Conservation (phyloP, 2,888 invertebrate species). For the Chaetogeoica ovagalla region DNA sequence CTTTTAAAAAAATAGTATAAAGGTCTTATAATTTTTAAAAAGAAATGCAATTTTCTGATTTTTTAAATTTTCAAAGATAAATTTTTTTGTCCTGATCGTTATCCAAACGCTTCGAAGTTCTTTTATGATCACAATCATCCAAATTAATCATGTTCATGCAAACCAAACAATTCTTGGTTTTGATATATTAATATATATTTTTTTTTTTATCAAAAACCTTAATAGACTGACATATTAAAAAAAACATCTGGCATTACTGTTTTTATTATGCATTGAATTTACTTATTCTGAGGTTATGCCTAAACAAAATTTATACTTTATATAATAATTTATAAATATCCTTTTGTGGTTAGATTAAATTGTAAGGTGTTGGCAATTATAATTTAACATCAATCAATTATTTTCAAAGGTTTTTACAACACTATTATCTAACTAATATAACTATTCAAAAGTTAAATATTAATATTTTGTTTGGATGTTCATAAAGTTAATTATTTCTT, state of each 20-base stretch:
- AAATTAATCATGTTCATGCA: constrained; percentile 40
- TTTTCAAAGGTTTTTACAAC: constrained; percentile 36
- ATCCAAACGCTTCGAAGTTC: constrained; percentile 62
- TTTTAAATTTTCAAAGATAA: too few species aligned
- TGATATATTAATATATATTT: constrained; percentile 18
- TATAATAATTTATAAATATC: constrained; percentile 19
- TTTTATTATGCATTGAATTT: constrained; percentile 31
- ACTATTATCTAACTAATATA: too few species aligned
- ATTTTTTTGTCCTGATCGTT: constrained; percentile 60
- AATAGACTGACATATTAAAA: constrained; percentile 44
- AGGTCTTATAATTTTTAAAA: too few species aligned
- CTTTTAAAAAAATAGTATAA: too few species aligned
- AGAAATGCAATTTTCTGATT: too few species aligned
- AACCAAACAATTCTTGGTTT: constrained; percentile 13
- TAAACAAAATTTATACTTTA: constrained; percentile 9
- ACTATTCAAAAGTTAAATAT: constrained; percentile 20
- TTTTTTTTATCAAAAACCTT: constrained; percentile 18
- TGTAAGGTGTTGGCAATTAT: constrained; percentile 48
- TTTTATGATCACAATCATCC: constrained; percentile 57
- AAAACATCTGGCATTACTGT: constrained; percentile 17
- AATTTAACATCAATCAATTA: constrained; percentile 24
- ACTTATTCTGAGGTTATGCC: constrained; percentile 22
- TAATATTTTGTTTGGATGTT: constrained; percentile 24
- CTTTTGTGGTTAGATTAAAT: constrained; percentile 22
- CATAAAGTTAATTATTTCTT: constrained; percentile 24